Percentiles rank a stretch among this genome's conserved stretches.
These are phyloP conservation scores for Dryocosmus kuriphilus DNA, from an alignment of 2,888 invertebrate species.

Conservation along the genomic window DNA sequence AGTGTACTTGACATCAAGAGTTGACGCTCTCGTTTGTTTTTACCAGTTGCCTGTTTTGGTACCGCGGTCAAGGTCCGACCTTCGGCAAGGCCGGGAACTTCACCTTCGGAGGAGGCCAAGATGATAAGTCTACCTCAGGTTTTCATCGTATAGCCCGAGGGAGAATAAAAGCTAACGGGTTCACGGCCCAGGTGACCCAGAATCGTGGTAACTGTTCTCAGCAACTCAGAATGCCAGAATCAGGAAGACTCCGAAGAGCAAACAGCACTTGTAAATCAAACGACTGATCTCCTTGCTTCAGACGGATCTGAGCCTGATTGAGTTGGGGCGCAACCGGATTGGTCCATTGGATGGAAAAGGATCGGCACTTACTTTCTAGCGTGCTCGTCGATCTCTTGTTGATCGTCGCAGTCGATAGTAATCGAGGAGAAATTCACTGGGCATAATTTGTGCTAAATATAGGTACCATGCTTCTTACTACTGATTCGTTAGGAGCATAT, in stretches of 20 bases:
- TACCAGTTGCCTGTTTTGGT: slow-evolving; percentile 41
- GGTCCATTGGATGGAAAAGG: slow-evolving; percentile 15
- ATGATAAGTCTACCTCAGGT: slow-evolving; percentile 42
- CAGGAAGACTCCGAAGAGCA: slow-evolving; percentile 8
- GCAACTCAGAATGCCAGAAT: slow-evolving; percentile 27
- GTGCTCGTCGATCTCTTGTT: slow-evolving; percentile 41
- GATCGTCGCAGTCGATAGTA: slow-evolving; percentile 59
- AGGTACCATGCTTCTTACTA: slow-evolving; percentile 49
- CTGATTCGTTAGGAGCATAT: not conserved
- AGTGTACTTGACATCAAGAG: not conserved
- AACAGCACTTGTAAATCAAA: slow-evolving; percentile 25
- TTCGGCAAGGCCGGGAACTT: slow-evolving; percentile 60
- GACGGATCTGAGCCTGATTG: not conserved
- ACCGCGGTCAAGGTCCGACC: slow-evolving; percentile 60
- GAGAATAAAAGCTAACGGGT: slow-evolving; percentile 50
- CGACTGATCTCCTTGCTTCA: not conserved
- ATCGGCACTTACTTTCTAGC: slow-evolving; percentile 63
- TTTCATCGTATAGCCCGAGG: slow-evolving; percentile 37
- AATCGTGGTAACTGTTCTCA: slow-evolving; percentile 39
- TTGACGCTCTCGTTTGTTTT: not conserved
- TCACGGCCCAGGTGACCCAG: slow-evolving; percentile 36
- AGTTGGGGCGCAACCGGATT: not conserved
- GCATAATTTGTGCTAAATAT: slow-evolving; percentile 72
- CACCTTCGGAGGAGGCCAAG: not conserved
- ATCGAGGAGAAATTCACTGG: slow-evolving; percentile 69